Base-by-base conservation (phyloP, 2,888 invertebrate species). In the Caenorhabditis uteleia region DNA sequence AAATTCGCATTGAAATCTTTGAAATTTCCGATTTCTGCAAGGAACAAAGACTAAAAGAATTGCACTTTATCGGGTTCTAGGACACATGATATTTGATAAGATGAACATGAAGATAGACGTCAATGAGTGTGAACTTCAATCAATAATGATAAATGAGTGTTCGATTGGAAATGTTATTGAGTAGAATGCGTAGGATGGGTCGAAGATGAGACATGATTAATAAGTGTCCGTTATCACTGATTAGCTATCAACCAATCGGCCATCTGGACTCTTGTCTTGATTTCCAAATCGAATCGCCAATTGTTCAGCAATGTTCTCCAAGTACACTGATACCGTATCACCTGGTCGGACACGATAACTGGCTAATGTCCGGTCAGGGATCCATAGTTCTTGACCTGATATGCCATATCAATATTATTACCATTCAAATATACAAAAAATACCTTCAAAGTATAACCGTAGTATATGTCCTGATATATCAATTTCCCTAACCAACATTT, bases 301-400 rank as follows among this genome's bases (percentile, higher is more conserved):
- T 46, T 64, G 64, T 33, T 64, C 64, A 4, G 64, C 64, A 40
- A 64, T 64, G 26, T 64, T 64, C 29, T 65, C 65, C 38, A 65
- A 38, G 39, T 59, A 65, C 42, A 65, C 45, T 18, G 51, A 40
- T 3, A 65, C 59, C 14, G 65, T 65, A 39, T 65, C 65, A 7
- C 59, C 55, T 1, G 65, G 55, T 31, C 59, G 59, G 18, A 65
- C 65, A 5, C 55, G 59, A 27, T 65, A 65, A 39, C 65, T 65
- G 1, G 65, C 57, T 2, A 65, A 44, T n/a, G 65, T 65, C 2
- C 65, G 36, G 34, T 65, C 65, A 4, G 65, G 65, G 18, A 58
- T 65, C 65, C 65, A 65, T 16, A 65, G 47, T 29, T 65, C 65
- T 56, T 65, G 65, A n/a, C 65, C 65, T 64, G 43, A 27, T 56